Evolutionary conservation across 1,140 invertebrate genomes (phyloP).

Genomic region (Choristoneura fumiferana): DNA sequence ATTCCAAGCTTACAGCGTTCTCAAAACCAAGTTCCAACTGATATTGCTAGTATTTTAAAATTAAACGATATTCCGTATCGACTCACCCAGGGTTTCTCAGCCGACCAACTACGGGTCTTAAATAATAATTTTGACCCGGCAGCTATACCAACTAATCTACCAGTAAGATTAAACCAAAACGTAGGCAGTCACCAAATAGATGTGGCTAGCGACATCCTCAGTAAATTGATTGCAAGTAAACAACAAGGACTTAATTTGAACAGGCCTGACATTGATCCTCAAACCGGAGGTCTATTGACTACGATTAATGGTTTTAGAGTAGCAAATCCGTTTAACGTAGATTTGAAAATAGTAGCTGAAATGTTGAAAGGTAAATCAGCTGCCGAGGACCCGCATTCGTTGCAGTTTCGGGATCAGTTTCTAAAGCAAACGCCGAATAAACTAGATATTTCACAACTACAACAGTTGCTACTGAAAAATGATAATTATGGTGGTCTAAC

Average conservation of each 20-base stretch:
- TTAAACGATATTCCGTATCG: constrained; percentile 64
- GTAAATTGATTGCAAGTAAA: constrained; percentile 57
- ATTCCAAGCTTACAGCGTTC: constrained; percentile 39
- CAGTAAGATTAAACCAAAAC: constrained; percentile 69
- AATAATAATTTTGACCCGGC: constrained; percentile 54
- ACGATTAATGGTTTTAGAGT: constrained; percentile 73
- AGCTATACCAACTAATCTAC: constrained; percentile 50
- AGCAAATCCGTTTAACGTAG: constrained; percentile 72
- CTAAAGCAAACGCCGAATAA: constrained; percentile 55
- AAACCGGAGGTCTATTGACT: constrained; percentile 46
- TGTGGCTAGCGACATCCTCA: constrained; percentile 54
- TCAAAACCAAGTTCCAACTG: constrained; percentile 39
- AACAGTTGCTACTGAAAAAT: constrained; percentile 62
- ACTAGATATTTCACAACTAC: constrained; percentile 67
- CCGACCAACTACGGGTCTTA: constrained; percentile 43
- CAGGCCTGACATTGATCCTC: constrained; percentile 58
- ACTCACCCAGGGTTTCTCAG: constrained; percentile 46
- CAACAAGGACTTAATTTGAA: constrained; percentile 40
- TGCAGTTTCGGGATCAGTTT: constrained; percentile 52
- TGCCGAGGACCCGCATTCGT: constrained; percentile 55
- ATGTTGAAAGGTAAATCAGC: constrained; percentile 70
- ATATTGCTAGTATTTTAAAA: constrained; percentile 52
- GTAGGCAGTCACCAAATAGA: constrained; percentile 69
- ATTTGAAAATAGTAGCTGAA: constrained; percentile 71
- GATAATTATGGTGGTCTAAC: constrained; percentile 44